Conservation (phyloP, 2,888 invertebrate genomes). For the Lacanobia wlatinum region DNA sequence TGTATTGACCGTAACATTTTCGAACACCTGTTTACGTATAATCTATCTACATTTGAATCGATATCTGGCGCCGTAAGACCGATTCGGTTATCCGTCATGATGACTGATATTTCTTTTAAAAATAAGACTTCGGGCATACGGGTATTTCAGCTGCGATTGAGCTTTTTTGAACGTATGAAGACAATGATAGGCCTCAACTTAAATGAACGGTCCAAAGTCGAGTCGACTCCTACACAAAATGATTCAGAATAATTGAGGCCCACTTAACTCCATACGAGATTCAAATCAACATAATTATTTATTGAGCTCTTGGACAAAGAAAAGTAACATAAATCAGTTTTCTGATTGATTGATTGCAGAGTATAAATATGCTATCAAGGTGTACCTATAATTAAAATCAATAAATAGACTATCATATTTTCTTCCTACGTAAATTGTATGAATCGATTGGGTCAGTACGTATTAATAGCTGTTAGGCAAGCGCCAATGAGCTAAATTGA, state of each 20-base stretch:
- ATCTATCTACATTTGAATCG: neutral
- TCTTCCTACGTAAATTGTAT: slow-evolving; percentile 45
- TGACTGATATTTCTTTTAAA: neutral
- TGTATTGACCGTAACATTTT: slow-evolving; percentile 5
- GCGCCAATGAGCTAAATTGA: slow-evolving; percentile 18
- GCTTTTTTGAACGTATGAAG: slow-evolving; percentile 14
- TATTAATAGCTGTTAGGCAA: slow-evolving; percentile 38
- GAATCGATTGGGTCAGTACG: slow-evolving; percentile 26
- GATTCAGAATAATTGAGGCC: slow-evolving; percentile 44
- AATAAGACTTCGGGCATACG: neutral
- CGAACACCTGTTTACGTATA: slow-evolving; percentile 6
- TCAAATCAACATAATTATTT: slow-evolving; percentile 34
- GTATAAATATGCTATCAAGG: slow-evolving; percentile 8
- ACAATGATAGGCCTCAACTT: slow-evolving; percentile 12
- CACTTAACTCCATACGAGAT: slow-evolving; percentile 29
- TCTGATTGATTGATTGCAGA: slow-evolving; percentile 21
- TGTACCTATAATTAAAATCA: slow-evolving; percentile 36
- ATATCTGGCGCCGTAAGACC: too few species aligned
- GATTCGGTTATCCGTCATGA: neutral
- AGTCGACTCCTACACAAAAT: slow-evolving; percentile 49
- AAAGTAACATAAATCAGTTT: slow-evolving; percentile 19
- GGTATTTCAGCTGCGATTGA: neutral
- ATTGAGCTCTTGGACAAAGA: slow-evolving; percentile 33
- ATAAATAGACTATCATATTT: slow-evolving; percentile 34
- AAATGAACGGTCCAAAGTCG: slow-evolving; percentile 43